Percentiles rank a stretch among this genome's conserved stretches.
Evolutionary conservation across 2,888 invertebrate genomes (phyloP).

Genomic region (Hedya salicella): DNA sequence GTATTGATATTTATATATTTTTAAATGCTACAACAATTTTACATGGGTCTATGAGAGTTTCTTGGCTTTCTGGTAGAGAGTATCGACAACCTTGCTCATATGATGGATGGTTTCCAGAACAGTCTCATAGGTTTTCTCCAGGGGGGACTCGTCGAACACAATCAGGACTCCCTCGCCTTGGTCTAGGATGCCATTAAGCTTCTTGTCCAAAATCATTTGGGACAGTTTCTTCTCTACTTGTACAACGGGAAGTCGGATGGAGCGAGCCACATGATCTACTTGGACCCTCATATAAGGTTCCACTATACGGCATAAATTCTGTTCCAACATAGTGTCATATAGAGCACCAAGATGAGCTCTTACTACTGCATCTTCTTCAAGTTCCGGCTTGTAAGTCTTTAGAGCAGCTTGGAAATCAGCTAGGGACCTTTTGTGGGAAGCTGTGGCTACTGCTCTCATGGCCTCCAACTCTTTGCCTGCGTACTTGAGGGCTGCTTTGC

Average conservation of each 20-base stretch:
- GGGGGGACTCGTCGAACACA: conserved; percentile 97
- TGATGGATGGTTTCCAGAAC: conserved; percentile 98
- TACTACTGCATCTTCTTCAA: conserved; percentile 98
- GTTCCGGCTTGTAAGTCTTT: conserved; percentile 93
- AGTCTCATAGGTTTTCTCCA: conserved; percentile 98
- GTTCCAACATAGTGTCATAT: conserved; percentile 99
- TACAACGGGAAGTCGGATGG: conserved; percentile 94
- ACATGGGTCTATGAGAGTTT: conserved; percentile 92
- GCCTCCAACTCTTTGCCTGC: conserved; percentile 98
- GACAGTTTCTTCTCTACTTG: conserved; percentile 99
- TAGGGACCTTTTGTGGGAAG: conserved; percentile 97
- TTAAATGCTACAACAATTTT: conserved; percentile 80
- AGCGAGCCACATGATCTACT: conserved; percentile 95
- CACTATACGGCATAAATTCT: conserved; percentile 98
- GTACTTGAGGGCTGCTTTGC: conserved; percentile 98
- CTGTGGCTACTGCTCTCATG: conserved; percentile 98
- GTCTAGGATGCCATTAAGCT: conserved; percentile 98
- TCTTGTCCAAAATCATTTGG: conserved; percentile 99
- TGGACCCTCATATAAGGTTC: conserved; percentile 99
- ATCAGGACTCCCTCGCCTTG: conserved; percentile 99
- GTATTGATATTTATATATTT: conserved; percentile 76
- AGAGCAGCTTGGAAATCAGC: conserved; percentile 98
- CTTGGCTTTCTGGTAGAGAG: conserved; percentile 99
- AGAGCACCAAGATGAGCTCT: conserved; percentile 98
- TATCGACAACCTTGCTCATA: conserved; percentile 99